phyloP scores from a whole-genome alignment of 2,888 invertebrate genomes.

The Coelogynopora nodosa region DNA sequence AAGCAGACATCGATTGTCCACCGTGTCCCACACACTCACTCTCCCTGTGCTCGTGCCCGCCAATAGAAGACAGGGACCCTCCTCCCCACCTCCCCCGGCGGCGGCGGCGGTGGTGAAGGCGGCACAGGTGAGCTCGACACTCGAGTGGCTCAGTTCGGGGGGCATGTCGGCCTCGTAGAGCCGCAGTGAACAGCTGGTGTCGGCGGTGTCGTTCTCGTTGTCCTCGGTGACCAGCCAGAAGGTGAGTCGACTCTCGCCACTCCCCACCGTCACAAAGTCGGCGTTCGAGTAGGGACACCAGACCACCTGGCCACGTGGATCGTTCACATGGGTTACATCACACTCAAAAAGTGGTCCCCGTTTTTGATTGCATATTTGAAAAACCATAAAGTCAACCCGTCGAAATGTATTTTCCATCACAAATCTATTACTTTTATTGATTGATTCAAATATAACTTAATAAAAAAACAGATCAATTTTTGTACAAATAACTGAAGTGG shows the following conservation, averaged over 20 bases:
- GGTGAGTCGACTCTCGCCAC: slow-evolving; percentile 4
- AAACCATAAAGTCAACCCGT: too few relatives aligned
- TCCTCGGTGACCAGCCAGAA: slow-evolving; percentile 1
- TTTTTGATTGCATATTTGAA: too few relatives aligned
- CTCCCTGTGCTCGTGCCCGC: slow-evolving; percentile 56
- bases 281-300: slow-evolving; percentile 12
- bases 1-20: slow-evolving; percentile 55
- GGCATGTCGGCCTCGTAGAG: slow-evolving; percentile 59
- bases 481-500: too few relatives aligned
- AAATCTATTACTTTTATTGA: too few relatives aligned
- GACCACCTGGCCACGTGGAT: background rate
- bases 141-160: slow-evolving; percentile 51
- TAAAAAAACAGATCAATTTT: too few relatives aligned
- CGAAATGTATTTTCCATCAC: too few relatives aligned
- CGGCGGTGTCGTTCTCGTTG: background rate
- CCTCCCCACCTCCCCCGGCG: slow-evolving; percentile 50
- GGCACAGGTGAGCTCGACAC: background rate
- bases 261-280: background rate
- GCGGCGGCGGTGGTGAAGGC: slow-evolving; percentile 43
- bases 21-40: slow-evolving; percentile 60
- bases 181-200: slow-evolving; percentile 43
- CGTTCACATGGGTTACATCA: too few relatives aligned
- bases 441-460: too few relatives aligned
- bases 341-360: too few relatives aligned
- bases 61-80: slow-evolving; percentile 52